These are phyloP conservation scores for Dimorphilus gyrociliatus DNA, from an alignment of 2,888 invertebrate species.

Conservation along the genomic window DNA sequence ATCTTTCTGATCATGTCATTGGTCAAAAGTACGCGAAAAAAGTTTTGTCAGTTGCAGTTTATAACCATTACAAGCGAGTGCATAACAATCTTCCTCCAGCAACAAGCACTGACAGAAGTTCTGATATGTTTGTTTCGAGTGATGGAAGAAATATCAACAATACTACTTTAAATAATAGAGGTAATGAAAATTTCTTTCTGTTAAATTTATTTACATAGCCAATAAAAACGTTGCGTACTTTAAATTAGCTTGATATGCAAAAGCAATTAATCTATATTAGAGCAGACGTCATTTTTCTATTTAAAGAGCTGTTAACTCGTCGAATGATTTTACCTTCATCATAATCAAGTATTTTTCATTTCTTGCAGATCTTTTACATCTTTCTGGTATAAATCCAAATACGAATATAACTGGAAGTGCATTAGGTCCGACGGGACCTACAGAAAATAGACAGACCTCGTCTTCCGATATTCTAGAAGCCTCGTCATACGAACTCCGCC, in stretches of 20 bases:
- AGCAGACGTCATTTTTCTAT: too few species aligned
- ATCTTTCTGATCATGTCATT: constrained; percentile 85
- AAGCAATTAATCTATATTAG: too few species aligned
- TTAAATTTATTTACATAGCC: too few species aligned
- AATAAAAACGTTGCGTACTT: too few species aligned
- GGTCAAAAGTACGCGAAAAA: constrained; percentile 96
- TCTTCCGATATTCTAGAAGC: constrained; percentile 18
- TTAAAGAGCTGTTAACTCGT: too few species aligned
- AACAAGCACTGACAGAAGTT: constrained; percentile 3
- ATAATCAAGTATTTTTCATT: too few species aligned
- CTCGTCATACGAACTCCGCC: constrained; percentile 21
- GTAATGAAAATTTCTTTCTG: too few species aligned
- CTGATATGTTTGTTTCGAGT: constrained; percentile 5
- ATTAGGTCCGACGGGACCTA: constrained; percentile 39
- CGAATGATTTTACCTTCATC: too few species aligned
- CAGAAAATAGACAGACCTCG: constrained; percentile 12
- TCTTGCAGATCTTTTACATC: constrained; percentile 60
- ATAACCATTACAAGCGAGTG: constrained; percentile 95
- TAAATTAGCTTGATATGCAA: too few species aligned
- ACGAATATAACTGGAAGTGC: constrained; percentile 49
- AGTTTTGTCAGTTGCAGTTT: constrained; percentile 89
- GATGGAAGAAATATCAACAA: constrained; percentile 7
- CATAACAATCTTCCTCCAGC: constrained; percentile 59
- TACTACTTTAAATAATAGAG: constrained; percentile 10
- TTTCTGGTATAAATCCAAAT: constrained; percentile 62